A percentile compares a stretch with the other conserved stretches of the same genome.
These are phyloP conservation scores for Patiria pectinifera DNA, from an alignment of 53 echinoderm and acorn worm species.

Conservation along the genomic window DNA sequence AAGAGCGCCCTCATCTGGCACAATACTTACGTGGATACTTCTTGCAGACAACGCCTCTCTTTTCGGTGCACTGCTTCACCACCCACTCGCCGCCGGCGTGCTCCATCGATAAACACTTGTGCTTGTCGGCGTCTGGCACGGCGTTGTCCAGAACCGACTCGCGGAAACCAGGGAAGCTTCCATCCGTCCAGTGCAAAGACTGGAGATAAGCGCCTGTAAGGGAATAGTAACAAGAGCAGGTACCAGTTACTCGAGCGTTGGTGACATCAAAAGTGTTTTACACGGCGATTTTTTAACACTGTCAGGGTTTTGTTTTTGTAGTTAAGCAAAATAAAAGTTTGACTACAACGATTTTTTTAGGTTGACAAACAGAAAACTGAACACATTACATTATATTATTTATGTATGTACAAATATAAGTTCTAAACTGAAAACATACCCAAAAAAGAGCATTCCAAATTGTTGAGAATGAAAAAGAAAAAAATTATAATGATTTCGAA, in stretches of 20 bases:
- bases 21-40: conserved; percentile 28
- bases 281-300: too few relatives aligned
- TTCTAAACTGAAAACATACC: too few relatives aligned
- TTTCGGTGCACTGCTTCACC: neutral
- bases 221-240: neutral
- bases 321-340: neutral
- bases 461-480: too few relatives aligned
- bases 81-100: neutral
- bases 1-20: too few relatives aligned
- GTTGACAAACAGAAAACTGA: too few relatives aligned
- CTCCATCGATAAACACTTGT: neutral
- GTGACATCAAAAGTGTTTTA: too few relatives aligned
- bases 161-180: conserved; percentile 7
- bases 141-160: neutral
- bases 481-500: too few relatives aligned
- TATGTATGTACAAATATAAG: too few relatives aligned
- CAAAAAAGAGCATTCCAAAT: too few relatives aligned
- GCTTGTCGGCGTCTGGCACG: neutral
- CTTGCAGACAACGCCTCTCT: conserved; percentile 18
- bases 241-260: neutral
- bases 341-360: too few relatives aligned
- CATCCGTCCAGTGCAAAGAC: conserved; percentile 11
- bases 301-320: too few relatives aligned
- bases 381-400: too few relatives aligned
- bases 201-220: neutral